Conservation (phyloP, 2,113 vertebrate species). For the Pachycephala philippinensis region DNA sequence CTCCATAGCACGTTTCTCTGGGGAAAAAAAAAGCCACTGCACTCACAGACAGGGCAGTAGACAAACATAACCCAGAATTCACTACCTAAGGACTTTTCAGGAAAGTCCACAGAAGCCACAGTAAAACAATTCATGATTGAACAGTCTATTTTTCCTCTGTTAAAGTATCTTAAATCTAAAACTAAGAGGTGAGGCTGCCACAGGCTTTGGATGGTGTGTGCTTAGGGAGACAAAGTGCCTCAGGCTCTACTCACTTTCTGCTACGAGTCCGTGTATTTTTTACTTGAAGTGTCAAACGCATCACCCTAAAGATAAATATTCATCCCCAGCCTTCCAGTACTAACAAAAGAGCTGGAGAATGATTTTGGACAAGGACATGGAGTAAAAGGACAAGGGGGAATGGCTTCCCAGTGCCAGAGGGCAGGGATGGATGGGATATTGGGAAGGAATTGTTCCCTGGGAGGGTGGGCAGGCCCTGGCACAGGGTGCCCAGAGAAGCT, state of each 20-base stretch:
- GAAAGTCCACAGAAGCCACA: background rate
- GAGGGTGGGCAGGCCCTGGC: background rate
- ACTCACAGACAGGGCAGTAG: background rate
- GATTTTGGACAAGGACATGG: background rate
- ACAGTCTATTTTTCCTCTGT: background rate
- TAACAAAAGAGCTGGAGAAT: background rate
- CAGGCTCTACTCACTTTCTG: background rate
- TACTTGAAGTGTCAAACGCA: background rate
- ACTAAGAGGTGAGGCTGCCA: background rate
- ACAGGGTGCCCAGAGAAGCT: background rate
- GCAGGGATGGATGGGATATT: rapidly evolving
- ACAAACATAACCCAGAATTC: background rate
- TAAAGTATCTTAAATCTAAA: background rate
- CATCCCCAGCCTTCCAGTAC: background rate
- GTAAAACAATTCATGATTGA: background rate
- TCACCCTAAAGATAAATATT: background rate
- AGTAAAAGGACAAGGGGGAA: background rate
- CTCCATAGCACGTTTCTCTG: background rate
- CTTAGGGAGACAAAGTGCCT: background rate
- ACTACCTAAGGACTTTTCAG: background rate
- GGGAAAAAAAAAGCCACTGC: background rate
- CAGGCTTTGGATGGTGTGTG: background rate
- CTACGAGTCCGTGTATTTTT: background rate
- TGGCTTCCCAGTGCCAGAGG: background rate
- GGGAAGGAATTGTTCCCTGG: background rate